Evolutionary conservation across 2,888 invertebrate genomes (phyloP).

Genomic region (Smittia sp.): DNA sequence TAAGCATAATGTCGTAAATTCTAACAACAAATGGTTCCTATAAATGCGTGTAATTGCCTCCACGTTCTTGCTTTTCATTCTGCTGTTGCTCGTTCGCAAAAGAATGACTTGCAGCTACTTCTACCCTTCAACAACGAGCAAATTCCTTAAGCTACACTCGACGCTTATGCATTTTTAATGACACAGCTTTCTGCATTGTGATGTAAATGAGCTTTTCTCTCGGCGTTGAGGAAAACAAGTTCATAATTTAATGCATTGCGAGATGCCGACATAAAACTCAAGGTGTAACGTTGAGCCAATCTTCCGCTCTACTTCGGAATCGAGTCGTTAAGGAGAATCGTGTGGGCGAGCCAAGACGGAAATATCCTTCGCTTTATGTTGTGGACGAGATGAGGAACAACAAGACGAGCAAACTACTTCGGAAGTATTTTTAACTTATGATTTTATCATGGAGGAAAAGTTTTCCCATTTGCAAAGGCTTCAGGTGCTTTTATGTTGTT

Average conservation of each 20-base stretch:
- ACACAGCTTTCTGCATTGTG: neutral
- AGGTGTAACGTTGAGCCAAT: neutral
- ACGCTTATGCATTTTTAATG: slow-evolving; percentile 9
- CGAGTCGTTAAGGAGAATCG: neutral
- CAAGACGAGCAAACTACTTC: neutral
- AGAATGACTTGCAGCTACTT: neutral
- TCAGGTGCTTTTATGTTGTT: slow-evolving; percentile 36
- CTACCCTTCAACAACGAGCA: neutral
- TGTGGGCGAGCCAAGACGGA: neutral
- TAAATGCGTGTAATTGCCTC: neutral
- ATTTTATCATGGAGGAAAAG: slow-evolving; percentile 24
- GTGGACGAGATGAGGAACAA: neutral
- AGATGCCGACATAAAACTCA: neutral
- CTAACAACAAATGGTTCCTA: neutral
- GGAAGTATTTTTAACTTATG: slow-evolving; percentile 35
- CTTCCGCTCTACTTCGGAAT: neutral
- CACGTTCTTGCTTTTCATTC: neutral
- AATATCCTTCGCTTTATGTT: neutral
- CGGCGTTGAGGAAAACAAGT: neutral
- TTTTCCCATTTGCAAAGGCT: slow-evolving; percentile 36
- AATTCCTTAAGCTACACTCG: too few species aligned
- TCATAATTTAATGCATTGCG: neutral
- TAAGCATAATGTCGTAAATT: neutral
- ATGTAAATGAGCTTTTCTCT: neutral
- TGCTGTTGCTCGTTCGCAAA: neutral